Conservation (phyloP, 2,888 invertebrate genomes). For the Himalopsyche japonica region DNA sequence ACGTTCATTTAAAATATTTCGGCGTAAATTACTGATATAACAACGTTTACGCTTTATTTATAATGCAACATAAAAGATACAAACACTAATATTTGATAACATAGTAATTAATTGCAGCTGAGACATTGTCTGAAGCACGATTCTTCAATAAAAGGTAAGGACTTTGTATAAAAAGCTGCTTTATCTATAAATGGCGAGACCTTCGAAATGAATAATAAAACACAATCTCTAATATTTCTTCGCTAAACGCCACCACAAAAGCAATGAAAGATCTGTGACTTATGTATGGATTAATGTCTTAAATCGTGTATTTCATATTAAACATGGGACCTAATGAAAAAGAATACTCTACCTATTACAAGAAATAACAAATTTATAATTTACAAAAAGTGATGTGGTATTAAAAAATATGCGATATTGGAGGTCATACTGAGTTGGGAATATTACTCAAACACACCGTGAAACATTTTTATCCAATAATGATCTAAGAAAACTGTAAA, state of each 20-base stretch:
- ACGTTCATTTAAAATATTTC: too few relatives aligned
- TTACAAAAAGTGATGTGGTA: too few relatives aligned
- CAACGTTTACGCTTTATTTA: too few relatives aligned
- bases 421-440: too few relatives aligned
- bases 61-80: too few relatives aligned
- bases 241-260: not conserved
- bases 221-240: not conserved
- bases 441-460: too few relatives aligned
- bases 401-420: too few relatives aligned
- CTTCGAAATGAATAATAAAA: not conserved
- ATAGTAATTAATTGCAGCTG: not conserved
- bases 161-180: not conserved
- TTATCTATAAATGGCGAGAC: not conserved
- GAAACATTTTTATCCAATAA: too few relatives aligned
- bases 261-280: not conserved
- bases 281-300: not conserved
- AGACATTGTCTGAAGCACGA: not conserved
- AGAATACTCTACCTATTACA: too few relatives aligned
- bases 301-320: not conserved
- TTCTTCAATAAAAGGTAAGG: not conserved
- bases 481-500: too few relatives aligned
- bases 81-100: not conserved
- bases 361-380: too few relatives aligned
- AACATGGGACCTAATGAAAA: not conserved
- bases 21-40: too few relatives aligned